These are phyloP conservation scores for Maconellicoccus hirsutus DNA, from an alignment of 1,140 invertebrate genomes.

Conservation along the genomic window DNA sequence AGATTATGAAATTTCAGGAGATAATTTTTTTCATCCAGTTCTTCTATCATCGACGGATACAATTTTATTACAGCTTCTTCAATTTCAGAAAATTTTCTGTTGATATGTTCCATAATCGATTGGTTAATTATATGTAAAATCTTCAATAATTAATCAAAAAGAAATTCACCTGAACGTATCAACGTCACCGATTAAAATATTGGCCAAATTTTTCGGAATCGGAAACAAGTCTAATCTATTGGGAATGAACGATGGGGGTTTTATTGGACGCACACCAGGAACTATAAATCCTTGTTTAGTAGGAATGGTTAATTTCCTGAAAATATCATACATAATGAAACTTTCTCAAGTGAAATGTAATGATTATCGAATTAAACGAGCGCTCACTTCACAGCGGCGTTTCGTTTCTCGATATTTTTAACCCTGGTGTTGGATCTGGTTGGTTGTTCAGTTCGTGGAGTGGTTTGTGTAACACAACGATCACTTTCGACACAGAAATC, in stretches of 20 bases:
- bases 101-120: neutral
- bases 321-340: neutral
- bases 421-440: conserved; percentile 33
- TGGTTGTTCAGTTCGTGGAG: conserved; percentile 32
- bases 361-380: neutral
- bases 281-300: conserved; percentile 32
- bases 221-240: conserved; percentile 33
- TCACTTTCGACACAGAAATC: conserved; percentile 35
- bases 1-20: neutral
- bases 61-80: neutral
- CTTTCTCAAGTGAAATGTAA: neutral
- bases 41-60: neutral
- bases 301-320: neutral
- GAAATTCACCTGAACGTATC: neutral
- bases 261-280: conserved; percentile 44
- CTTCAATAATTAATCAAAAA: neutral
- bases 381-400: conserved; percentile 23
- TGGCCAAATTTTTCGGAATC: neutral
- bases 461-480: neutral
- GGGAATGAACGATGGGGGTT: conserved; percentile 43
- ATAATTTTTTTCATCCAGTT: neutral
- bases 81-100: neutral
- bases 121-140: neutral
- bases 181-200: neutral
- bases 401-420: conserved; percentile 34